Evolutionary conservation across 2,888 invertebrate species (phyloP).

Genomic region (Magallana nippona): DNA sequence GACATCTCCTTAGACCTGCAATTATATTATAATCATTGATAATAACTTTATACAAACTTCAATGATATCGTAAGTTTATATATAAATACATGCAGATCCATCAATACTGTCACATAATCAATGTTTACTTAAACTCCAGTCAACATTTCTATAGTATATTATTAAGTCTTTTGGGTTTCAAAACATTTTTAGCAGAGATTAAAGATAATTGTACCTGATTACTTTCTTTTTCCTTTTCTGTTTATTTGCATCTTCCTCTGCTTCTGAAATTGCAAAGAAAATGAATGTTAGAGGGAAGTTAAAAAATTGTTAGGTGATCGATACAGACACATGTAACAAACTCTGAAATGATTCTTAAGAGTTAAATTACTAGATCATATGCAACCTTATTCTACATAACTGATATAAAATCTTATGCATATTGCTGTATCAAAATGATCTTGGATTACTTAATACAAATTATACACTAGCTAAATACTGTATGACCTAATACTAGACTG

Average conservation of each 20-base stretch:
- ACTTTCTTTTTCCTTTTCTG: constrained; percentile 50
- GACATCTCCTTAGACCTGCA: constrained; percentile 59
- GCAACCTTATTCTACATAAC: too few species aligned
- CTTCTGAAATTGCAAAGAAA: constrained; percentile 47
- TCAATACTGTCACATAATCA: too few species aligned
- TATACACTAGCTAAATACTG: too few species aligned
- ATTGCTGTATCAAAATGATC: too few species aligned
- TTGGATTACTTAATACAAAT: too few species aligned
- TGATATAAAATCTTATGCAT: too few species aligned
- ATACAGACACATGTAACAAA: not conserved
- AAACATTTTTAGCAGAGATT: not conserved
- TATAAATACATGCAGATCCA: too few species aligned
- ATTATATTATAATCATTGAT: not conserved
- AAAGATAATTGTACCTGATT: constrained; percentile 47
- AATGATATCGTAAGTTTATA: not conserved
- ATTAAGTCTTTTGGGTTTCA: not conserved
- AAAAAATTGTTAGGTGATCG: not conserved
- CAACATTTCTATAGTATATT: not conserved
- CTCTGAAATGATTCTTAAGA: too few species aligned
- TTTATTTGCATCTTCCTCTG: constrained; percentile 51
- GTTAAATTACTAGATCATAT: too few species aligned
- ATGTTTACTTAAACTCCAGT: too few species aligned
- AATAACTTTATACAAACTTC: not conserved
- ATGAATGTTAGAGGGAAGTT: not conserved
- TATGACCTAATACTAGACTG: too few species aligned